These are phyloP conservation scores for Castor canadensis DNA, from an alignment of 2,113 vertebrate genomes.

Conservation along the genomic window DNA sequence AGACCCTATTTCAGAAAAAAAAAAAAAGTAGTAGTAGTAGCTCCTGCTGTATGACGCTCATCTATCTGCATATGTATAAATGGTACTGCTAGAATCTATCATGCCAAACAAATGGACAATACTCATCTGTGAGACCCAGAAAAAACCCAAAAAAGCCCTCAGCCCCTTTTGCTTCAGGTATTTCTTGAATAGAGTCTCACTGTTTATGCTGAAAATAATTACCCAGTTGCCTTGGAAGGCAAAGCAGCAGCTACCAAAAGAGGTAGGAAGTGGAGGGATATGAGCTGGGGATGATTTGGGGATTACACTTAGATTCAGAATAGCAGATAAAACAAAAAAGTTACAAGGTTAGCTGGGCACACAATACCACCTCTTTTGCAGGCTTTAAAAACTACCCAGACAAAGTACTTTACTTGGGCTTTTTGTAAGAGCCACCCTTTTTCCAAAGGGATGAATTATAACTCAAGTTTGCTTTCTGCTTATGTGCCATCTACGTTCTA, in stretches of 20 bases:
- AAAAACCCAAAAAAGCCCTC: too few relatives aligned
- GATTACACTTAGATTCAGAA: slow-evolving; percentile 21
- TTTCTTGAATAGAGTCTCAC: too few relatives aligned
- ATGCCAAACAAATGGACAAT: too few relatives aligned
- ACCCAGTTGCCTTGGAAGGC: slow-evolving; percentile 44
- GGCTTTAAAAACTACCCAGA: neutral
- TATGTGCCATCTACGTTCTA: slow-evolving; percentile 57
- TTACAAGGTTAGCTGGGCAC: neutral
- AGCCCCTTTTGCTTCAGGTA: too few relatives aligned
- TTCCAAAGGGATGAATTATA: slow-evolving; percentile 31
- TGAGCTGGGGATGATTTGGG: neutral
- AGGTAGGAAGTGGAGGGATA: slow-evolving; percentile 11
- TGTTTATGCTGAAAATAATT: slow-evolving; percentile 64
- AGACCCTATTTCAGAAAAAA: neutral
- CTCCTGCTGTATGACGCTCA: too few relatives aligned
- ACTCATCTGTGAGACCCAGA: too few relatives aligned
- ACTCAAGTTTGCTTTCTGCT: neutral
- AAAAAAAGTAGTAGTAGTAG: neutral
- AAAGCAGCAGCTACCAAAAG: slow-evolving; percentile 25
- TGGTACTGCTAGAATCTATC: too few relatives aligned
- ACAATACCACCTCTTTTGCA: neutral
- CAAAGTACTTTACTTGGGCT: neutral
- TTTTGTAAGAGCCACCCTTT: neutral
- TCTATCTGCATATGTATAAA: too few relatives aligned
- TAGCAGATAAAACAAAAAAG: neutral